Conservation (phyloP, 2,888 invertebrate genomes). For the Andricus curvator region DNA sequence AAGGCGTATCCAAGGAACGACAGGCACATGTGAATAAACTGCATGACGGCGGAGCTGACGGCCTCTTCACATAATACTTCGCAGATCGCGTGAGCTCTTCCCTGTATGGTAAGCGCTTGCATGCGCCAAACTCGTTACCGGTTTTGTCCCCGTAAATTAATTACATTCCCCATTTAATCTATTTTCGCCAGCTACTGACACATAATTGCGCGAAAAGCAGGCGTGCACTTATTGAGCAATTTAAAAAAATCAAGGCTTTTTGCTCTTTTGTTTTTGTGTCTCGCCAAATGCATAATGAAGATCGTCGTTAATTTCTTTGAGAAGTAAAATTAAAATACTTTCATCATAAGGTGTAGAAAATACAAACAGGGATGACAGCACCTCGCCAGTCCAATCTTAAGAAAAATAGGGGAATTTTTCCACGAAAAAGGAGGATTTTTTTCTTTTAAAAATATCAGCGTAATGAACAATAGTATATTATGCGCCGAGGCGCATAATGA, state of each 20-base stretch:
- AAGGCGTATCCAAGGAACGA: slow-evolving; percentile 17
- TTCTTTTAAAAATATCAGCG: no score
- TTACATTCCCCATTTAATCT: slow-evolving; percentile 63
- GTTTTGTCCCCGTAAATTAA: slow-evolving; percentile 73
- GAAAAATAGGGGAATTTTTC: no score
- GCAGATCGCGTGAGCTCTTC: slow-evolving; percentile 67
- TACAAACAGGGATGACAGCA: neutral
- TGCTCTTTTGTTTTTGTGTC: neutral
- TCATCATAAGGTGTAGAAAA: neutral
- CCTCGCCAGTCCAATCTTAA: no score
- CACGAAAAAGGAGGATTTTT: no score
- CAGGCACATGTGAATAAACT: slow-evolving; percentile 37
- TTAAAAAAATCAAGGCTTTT: slow-evolving; percentile 5
- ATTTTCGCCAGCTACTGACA: slow-evolving; percentile 50
- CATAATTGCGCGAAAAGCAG: slow-evolving; percentile 40
- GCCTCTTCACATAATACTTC: slow-evolving; percentile 58
- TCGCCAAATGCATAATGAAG: neutral
- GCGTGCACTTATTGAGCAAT: slow-evolving; percentile 15
- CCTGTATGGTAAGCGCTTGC: slow-evolving; percentile 55
- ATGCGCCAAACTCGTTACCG: slow-evolving; percentile 70
- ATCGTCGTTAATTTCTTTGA: neutral
- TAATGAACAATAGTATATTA: no score
- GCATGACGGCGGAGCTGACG: slow-evolving; percentile 6
- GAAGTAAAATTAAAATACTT: neutral
- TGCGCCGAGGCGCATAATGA: no score